Evolutionary conservation across 1,140 invertebrate genomes (phyloP), one percentile per base, ranked within the genome.

Genomic region (Lithobius niger): DNA sequence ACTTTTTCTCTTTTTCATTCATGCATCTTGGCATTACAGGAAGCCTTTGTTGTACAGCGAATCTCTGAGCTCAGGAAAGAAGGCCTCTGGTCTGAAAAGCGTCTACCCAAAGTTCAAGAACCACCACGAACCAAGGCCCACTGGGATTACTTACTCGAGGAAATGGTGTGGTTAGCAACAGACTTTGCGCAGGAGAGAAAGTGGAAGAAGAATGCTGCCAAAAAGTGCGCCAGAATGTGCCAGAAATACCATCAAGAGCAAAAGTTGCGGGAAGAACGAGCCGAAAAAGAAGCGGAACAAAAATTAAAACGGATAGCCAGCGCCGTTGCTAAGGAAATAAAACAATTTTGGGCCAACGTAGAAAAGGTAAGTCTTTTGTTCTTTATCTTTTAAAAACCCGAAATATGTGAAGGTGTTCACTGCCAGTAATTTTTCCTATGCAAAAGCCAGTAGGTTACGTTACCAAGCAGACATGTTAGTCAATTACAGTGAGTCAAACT

Each of bases 71-170:
- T 86, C 63, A 89, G 84, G 70, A 83, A 80, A 62, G 86, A 95
- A 65, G 93, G 94, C 25, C 73, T 97, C 61, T 97, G 93, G 94
- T 84, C 88, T 44, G 86, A 92, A 66, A 82, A 85, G 67, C 77
- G 91, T 59, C 74, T 97, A 65, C 92, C 93, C 2, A 94, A 95
- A 75, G 79, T 94, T 22, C 82, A 90, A 64, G 93, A 97, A 74
- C 87, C 90, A 55, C 77, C 82, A 42, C 76, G 91, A 61, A 75
- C 80, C 18, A 97, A 97, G 75, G 83, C 86, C n/a, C 95, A 99
- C 69, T 98, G 94, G 94, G 96, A 99, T 70, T 99, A 95, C 71
- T 76, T 99, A 48, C 70, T 99, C 10, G 96, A 99, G 70, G 96
- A 99, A 73, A 97, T 98, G 89, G 83, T 86, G 22, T 99, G 96